Evolutionary conservation across 2,888 invertebrate genomes (phyloP), one percentile per base, ranked within the genome.

Genomic region (Perdita meconis): DNA sequence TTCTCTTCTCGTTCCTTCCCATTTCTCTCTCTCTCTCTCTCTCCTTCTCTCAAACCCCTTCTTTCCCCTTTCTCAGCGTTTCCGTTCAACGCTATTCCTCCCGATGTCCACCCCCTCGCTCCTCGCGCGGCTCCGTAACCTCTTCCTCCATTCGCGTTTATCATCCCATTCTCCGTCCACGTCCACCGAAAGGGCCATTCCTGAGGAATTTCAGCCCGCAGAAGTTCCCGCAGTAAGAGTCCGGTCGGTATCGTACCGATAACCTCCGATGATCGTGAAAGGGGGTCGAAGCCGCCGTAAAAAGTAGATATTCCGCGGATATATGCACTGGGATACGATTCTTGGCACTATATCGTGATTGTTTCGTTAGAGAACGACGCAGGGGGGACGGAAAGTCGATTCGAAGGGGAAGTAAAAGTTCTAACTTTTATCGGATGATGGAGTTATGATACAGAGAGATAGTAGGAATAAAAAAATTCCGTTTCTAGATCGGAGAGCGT

Each of bases 261-360:
- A 57, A 74, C 70, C 60, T 68, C 75, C 70, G 64, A 78, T 77
- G 40, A 78, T 76, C 56, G 47, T 53, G 64, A 61, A 74, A 60
- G 34, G 42, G 34, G 59, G 64, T 56, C 61, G 22, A 77, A 71
- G 61, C 50, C 56, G 57, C 63, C 53, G 12, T 79, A 73, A 80
- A 81, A 73, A 66, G 53, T 75, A 60, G 60, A 60, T 65, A 61
- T 40, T 65, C 57, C 50, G 3, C 38, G 50, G 50, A 76, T 76
- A 68, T 26, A 51, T 51, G 36, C 64, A 34, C 10, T 24, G 57
- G 26, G 66, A 74, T 76, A 68, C 69, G 60, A 71, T 70, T 69
- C 22, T 67, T 55, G 60, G 56, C 30, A 50, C 65, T 57, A 42
- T 44, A 59, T 40, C 42, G 53, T 60, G 50, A 59, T 72, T 72